These are phyloP conservation scores for Eulacestoma nigropectus DNA, from an alignment of 2,113 vertebrate species.

Conservation along the genomic window DNA sequence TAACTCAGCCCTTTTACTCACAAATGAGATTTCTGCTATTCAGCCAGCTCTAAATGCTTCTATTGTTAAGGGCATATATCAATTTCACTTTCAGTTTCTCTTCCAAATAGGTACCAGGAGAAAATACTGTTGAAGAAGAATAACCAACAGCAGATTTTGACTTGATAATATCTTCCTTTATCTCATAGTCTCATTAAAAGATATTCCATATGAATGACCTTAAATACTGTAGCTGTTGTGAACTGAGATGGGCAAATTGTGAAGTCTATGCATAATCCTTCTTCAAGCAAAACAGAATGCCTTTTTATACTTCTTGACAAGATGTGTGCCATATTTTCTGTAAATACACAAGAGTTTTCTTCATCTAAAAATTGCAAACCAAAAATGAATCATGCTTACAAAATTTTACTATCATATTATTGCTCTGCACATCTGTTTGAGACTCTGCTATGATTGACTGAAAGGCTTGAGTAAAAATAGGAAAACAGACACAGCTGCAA, in stretches of 20 bases:
- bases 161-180: not conserved
- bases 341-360: conserved; percentile 29
- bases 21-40: conserved; percentile 11
- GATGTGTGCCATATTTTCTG: conserved; percentile 7
- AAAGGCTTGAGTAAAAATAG: conserved; percentile 45
- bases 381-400: conserved; percentile 39
- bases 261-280: not conserved
- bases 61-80: not conserved
- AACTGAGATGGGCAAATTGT: not conserved
- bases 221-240: not conserved
- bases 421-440: conserved; percentile 43
- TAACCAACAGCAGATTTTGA: not conserved
- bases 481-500: conserved; percentile 31
- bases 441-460: not conserved
- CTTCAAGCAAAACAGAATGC: not conserved
- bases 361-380: conserved; percentile 15
- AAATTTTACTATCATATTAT: conserved; percentile 38
- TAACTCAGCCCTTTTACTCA: not conserved
- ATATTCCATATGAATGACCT: not conserved
- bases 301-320: conserved; percentile 1
- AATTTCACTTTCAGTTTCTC: conserved; percentile 29
- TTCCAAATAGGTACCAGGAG: not conserved
- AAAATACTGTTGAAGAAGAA: conserved; percentile 4
- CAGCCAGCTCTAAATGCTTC: not conserved
- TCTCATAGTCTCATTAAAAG: conserved; percentile 2